These are phyloP conservation scores for Norana najaformis DNA, from an alignment of 2,888 invertebrate genomes.

Conservation along the genomic window DNA sequence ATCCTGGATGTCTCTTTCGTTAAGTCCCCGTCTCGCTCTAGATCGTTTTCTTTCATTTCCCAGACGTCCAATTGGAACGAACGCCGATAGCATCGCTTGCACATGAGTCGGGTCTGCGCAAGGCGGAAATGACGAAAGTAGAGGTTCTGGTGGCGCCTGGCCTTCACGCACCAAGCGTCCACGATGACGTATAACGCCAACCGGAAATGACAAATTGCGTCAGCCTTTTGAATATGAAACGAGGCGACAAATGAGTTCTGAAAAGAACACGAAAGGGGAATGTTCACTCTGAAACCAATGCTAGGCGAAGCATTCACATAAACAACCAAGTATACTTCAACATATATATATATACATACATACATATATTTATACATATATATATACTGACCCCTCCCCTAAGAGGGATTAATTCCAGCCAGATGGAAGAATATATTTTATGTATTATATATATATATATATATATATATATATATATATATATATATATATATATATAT, in stretches of 20 bases:
- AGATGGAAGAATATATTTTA: too few relatives aligned
- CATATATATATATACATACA: neutral
- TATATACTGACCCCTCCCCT: too few relatives aligned
- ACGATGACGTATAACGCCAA: conserved; percentile 13
- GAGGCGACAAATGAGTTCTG: neutral
- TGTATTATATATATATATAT: too few relatives aligned
- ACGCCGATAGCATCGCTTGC: neutral
- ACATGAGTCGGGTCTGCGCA: conserved; percentile 4
- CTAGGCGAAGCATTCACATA: neutral
- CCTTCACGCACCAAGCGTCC: neutral
- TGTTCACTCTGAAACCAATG: neutral
- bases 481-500: too few relatives aligned
- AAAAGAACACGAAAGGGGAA: neutral
- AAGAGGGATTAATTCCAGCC: too few relatives aligned
- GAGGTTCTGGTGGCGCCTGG: conserved; percentile 7
- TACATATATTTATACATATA: too few relatives aligned
- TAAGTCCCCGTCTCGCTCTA: neutral
- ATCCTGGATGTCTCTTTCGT: neutral
- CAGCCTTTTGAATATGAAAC: neutral
- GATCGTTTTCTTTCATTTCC: conserved; percentile 13
- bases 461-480: too few relatives aligned
- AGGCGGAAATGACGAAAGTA: neutral
- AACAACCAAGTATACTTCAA: neutral
- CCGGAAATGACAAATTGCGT: neutral
- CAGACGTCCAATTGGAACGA: conserved; percentile 13